Conservation (phyloP, 2,797 vertebrate genomes). For the Tolypeutes matacus region DNA sequence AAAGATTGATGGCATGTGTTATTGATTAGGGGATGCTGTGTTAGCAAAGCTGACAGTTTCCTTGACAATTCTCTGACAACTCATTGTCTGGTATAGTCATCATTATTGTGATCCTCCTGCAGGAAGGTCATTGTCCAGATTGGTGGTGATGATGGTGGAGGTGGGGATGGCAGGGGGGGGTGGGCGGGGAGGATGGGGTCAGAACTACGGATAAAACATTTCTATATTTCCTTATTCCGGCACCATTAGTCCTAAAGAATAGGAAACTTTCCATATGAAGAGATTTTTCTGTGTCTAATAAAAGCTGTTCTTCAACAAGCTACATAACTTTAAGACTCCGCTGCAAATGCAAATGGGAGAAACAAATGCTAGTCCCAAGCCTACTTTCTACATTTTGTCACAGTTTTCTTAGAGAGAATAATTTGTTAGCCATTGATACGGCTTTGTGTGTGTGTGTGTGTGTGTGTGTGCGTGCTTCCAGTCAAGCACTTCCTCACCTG, state of each 20-base stretch:
- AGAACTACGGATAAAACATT: not conserved
- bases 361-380: not conserved
- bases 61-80: not conserved
- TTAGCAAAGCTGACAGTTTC: not conserved
- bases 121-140: not conserved
- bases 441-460: too few relatives aligned
- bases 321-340: not conserved
- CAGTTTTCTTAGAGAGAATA: not conserved
- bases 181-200: not conserved
- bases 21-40: not conserved
- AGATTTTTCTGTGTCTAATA: slow-evolving; percentile 9
- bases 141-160: not conserved
- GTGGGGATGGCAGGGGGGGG: not conserved
- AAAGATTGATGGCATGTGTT: not conserved
- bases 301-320: not conserved
- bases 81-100: not conserved
- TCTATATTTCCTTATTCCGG: not conserved
- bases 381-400: not conserved
- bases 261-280: not conserved
- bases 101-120: not conserved
- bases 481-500: not conserved
- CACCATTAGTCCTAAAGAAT: not conserved
- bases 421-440: not conserved
- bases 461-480: not conserved
- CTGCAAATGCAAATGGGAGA: not conserved